Evolutionary conservation across 2,113 vertebrate species (phyloP), one percentile per base, ranked within the genome.

Genomic region (Rhabdomys dilectus): DNA sequence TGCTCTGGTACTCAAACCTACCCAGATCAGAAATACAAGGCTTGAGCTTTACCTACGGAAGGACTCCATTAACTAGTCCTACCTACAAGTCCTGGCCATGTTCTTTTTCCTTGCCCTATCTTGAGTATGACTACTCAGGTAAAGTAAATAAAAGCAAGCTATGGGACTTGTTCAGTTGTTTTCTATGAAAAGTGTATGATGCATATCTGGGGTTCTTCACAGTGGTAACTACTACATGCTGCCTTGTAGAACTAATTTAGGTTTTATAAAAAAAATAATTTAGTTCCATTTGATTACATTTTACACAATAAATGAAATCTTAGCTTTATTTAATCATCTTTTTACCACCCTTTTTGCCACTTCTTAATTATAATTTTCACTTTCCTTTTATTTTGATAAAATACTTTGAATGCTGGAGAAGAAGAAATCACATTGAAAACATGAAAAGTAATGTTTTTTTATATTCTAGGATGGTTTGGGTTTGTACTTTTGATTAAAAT

Each of bases 401-500:
- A 91, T 88, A 93, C 86, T 58, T 91, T 89, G 17, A 70, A 87
- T 95, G 31, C 22, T 51, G 19, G 24, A 84, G 56, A 78, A 89
- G n/a, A 56, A 81, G 77, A 26, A 58, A 64, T 48, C 39, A 22
- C 76, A 76, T 29, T 78, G 10, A 92, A 62, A 93, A 51, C 36
- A 88, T 36, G 62, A 48, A 86, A 62, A 91, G 82, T 88, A 86
- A 66, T 34, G 42, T 6, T 64, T 34, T 64, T 51, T 91, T 75
- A 75, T 42, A 68, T 45, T 88, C 53, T 72, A 34, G 21, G 26
- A 80, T 86, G 84, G 53, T 13, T 88, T 90, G 53, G 24, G 48
- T 60, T 91, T 62, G n/a, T 88, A 56, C 56, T 88, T 96, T 90
- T 95, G 34, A 64, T 93, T 94, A 87, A 97, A 89, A 39, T 84